Conservation (phyloP, 2,797 vertebrate genomes). For the Acanthiza pusilla region DNA sequence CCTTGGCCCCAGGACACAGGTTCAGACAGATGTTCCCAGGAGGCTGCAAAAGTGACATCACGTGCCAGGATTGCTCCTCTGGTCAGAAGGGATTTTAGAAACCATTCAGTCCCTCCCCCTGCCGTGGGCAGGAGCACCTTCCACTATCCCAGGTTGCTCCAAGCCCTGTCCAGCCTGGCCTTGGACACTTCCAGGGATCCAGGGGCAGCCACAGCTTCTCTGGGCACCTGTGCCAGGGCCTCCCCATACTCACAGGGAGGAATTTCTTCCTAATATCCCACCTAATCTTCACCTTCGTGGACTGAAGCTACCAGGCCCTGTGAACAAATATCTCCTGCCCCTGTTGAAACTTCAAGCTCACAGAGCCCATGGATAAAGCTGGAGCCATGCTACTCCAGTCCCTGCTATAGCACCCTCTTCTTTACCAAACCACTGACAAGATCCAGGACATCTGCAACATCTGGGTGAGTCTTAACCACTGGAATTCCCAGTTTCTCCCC, state of each 20-base stretch:
- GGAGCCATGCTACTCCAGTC: rapidly evolving
- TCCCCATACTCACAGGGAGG: rapidly evolving
- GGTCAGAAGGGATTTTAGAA: background rate
- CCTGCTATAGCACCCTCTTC: background rate
- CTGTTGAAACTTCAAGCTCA: rapidly evolving
- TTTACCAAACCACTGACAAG: rapidly evolving
- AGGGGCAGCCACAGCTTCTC: background rate
- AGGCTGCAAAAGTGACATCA: rapidly evolving
- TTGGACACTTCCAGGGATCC: background rate
- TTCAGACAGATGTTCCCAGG: background rate
- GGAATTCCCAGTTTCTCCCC: background rate
- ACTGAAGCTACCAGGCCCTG: background rate
- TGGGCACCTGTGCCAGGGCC: background rate
- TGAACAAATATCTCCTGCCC: rapidly evolving
- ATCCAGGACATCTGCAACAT: background rate
- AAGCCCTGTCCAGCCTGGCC: rapidly evolving
- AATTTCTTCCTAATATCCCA: background rate
- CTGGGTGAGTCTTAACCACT: rapidly evolving
- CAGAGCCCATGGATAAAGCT: rapidly evolving
- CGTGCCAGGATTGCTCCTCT: rapidly evolving
- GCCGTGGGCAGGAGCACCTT: background rate
- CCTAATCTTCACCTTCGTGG: rapidly evolving
- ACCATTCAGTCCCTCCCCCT: background rate
- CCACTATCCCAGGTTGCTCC: rapidly evolving
- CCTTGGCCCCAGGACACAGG: rapidly evolving